Percentiles rank a stretch among this genome's conserved stretches.
phyloP scores from a whole-genome alignment of 2,888 invertebrate species.

The Drosophila infuscata region DNA sequence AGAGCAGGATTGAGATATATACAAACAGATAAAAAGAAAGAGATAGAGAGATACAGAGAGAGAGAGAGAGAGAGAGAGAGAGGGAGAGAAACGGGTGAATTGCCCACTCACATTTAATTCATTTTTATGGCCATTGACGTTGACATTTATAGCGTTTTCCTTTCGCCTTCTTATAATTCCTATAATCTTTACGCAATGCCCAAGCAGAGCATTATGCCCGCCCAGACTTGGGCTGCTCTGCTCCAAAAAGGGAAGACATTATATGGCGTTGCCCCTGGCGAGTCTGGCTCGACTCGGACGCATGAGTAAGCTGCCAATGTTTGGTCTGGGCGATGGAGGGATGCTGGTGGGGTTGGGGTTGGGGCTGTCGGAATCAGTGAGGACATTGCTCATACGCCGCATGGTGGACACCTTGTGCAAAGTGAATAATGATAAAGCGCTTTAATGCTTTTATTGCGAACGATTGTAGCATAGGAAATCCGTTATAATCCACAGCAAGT shows the following conservation, averaged over 20 bases:
- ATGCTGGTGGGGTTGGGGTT: background rate
- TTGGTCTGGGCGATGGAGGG: background rate
- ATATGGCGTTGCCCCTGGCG: constrained; percentile 23
- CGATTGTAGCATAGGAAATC: constrained; percentile 78
- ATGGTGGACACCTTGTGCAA: constrained; percentile 65
- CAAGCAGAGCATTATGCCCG: constrained; percentile 44
- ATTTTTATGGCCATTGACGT: constrained; percentile 75
- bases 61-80: background rate
- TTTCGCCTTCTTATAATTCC: constrained; percentile 69
- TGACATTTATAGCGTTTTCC: constrained; percentile 77
- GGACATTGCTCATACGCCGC: constrained; percentile 61
- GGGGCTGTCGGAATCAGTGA: background rate
- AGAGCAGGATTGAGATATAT: background rate
- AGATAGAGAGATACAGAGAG: background rate
- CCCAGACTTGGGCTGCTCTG: constrained; percentile 14
- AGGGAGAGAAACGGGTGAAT: background rate
- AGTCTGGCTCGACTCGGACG: constrained; percentile 1
- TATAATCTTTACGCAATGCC: constrained; percentile 70
- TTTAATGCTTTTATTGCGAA: constrained; percentile 81
- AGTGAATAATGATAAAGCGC: constrained; percentile 82
- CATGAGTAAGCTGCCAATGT: constrained; percentile 16
- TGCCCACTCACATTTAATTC: constrained; percentile 60
- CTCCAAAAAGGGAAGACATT: constrained; percentile 41
- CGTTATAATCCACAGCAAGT: constrained; percentile 81
- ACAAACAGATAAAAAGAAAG: background rate